Evolutionary conservation across 2,113 vertebrate species (phyloP), one percentile per base, ranked within the genome.

Genomic region (Nannobrachium achirus): DNA sequence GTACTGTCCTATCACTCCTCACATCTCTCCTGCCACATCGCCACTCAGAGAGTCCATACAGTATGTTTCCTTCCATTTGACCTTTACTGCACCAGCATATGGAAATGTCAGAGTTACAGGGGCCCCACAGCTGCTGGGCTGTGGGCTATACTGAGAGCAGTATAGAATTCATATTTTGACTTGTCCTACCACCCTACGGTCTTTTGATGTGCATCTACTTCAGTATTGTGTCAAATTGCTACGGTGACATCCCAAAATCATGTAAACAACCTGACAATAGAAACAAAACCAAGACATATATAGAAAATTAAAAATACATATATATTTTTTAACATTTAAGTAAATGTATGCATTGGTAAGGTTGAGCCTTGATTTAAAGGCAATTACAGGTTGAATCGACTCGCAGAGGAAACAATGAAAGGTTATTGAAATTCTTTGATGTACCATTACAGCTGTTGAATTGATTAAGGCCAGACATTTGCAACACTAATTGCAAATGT

Each of bases 51-150:
- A 52, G n/a, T 8, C 15, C 33, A 40, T 25, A 48, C 25, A 33
- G 25, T 33, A 33, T 33, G 25, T 5, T n/a, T 33, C 44, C 10
- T 7, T 18, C 42, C 25, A 50, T 6, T 10, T n/a, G 20, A 63
- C 19, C 20, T 16, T 50, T 49, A 51, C 14, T 39, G 55, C 19
- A 14, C 25, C 8, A n/a, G 63, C 18, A 13, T 33, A 33, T 33
- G 25, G 25, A 33, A 33, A 33, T 66, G 63, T 41, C 51, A 66
- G 48, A 11, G 44, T 8, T 13, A 33, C 11, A 1, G 18, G n/a
- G 59, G 6, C 25, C 10, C 48, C 62, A 51, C 46, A 63, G 62
- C 62, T 63, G 62, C 62, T 51, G 16, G 8, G 63, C 63, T 65
- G 44, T 51, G 16, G 8, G 63, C 63, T 65, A 55, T 55, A 65